These are phyloP conservation scores for Chrysolina oricalcia DNA, from an alignment of 2,888 invertebrate genomes.

Conservation along the genomic window DNA sequence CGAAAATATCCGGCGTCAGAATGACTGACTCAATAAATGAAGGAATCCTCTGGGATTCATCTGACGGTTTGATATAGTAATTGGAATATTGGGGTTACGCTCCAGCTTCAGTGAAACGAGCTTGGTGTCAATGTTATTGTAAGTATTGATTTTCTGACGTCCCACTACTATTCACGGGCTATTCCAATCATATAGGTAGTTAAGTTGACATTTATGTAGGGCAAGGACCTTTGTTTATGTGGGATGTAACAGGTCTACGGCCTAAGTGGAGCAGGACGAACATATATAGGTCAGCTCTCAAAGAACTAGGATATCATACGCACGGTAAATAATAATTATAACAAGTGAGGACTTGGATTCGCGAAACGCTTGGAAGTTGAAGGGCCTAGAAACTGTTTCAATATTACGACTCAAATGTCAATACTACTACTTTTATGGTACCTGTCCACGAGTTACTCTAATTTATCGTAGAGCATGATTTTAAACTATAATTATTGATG, in stretches of 20 bases:
- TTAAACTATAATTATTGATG: too few species aligned
- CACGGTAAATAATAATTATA: background rate
- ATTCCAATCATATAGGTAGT: background rate
- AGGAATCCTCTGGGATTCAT: constrained; percentile 2
- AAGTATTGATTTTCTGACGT: background rate
- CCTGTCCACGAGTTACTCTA: too few species aligned
- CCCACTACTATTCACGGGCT: background rate
- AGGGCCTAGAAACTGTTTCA: too few species aligned
- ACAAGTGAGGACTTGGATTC: too few species aligned
- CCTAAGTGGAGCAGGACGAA: background rate
- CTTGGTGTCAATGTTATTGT: background rate
- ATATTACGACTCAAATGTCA: too few species aligned
- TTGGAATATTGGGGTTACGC: background rate
- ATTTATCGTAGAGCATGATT: too few species aligned
- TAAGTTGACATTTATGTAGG: background rate
- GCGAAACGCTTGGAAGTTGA: too few species aligned
- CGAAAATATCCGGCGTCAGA: background rate
- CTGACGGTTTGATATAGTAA: background rate
- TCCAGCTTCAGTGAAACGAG: background rate
- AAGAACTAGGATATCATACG: background rate
- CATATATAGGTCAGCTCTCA: background rate
- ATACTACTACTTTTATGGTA: too few species aligned
- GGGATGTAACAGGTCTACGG: background rate
- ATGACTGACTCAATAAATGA: background rate
- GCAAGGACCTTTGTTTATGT: constrained; percentile 3